Percentiles rank a stretch among this genome's conserved stretches.
phyloP scores from a whole-genome alignment of 2,797 vertebrate genomes.

The Acanthurus leucopareius region DNA sequence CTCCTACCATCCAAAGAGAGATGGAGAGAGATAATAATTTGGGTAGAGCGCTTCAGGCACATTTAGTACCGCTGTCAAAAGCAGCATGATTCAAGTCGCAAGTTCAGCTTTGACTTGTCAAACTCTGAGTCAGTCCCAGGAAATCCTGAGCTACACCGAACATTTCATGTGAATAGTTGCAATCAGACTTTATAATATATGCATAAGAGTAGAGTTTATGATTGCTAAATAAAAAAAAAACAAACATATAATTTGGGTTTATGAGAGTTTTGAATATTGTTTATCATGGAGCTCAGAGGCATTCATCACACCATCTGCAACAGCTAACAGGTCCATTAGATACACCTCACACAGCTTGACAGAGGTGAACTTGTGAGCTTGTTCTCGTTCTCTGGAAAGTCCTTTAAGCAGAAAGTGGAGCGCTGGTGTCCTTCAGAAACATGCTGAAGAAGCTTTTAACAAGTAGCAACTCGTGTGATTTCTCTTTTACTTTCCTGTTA shows the following conservation, averaged over 20 bases:
- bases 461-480: neutral
- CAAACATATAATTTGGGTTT: neutral
- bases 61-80: slow-evolving; percentile 4
- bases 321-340: neutral
- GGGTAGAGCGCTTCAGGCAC: slow-evolving; percentile 24
- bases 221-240: neutral
- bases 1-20: neutral
- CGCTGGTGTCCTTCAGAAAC: neutral
- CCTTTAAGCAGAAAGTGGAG: neutral
- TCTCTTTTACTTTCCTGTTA: slow-evolving; percentile 21
- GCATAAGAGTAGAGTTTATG: neutral
- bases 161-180: neutral
- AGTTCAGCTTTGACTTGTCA: slow-evolving; percentile 28
- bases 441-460: neutral
- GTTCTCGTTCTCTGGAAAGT: neutral
- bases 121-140: neutral
- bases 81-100: slow-evolving; percentile 9
- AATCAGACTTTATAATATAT: too few species aligned
- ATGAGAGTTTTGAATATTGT: neutral
- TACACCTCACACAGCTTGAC: neutral
- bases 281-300: neutral
- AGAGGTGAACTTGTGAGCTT: neutral
- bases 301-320: neutral
- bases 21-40: slow-evolving; percentile 27
- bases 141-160: neutral